phyloP scores from a whole-genome alignment of 2,888 invertebrate species.

The Toxonevra muliebris region DNA sequence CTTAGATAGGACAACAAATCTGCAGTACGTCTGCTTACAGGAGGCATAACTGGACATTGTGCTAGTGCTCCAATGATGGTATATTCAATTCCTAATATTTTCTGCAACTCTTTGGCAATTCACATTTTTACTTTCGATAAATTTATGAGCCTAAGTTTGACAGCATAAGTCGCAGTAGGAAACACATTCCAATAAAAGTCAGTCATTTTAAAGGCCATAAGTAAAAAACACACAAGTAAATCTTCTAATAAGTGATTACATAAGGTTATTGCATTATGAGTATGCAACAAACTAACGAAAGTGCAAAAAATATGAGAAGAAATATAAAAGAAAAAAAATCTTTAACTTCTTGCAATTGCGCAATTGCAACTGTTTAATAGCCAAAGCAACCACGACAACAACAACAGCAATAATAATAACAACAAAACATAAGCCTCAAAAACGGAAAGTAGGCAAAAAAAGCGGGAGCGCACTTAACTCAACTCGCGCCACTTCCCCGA shows the following conservation, averaged over 20 bases:
- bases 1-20: too few relatives aligned
- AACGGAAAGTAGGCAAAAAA: neutral
- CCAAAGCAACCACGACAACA: neutral
- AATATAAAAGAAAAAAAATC: too few relatives aligned
- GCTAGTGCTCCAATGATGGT: too few relatives aligned
- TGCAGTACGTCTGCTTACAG: too few relatives aligned
- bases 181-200: neutral
- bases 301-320: too few relatives aligned
- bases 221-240: neutral
- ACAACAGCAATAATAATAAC: neutral
- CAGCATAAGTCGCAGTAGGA: neutral
- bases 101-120: too few relatives aligned
- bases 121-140: too few relatives aligned
- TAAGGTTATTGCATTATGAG: neutral
- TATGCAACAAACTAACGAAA: too few relatives aligned
- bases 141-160: neutral
- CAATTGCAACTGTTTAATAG: constrained; percentile 1
- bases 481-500: too few relatives aligned
- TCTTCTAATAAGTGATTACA: constrained; percentile 2
- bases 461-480: neutral
- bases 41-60: too few relatives aligned
- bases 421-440: neutral
- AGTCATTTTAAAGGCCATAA: neutral
- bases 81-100: too few relatives aligned
- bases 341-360: neutral